These are phyloP conservation scores for Drosophila flavopinicola DNA, from an alignment of 2,888 invertebrate genomes.

Conservation along the genomic window DNA sequence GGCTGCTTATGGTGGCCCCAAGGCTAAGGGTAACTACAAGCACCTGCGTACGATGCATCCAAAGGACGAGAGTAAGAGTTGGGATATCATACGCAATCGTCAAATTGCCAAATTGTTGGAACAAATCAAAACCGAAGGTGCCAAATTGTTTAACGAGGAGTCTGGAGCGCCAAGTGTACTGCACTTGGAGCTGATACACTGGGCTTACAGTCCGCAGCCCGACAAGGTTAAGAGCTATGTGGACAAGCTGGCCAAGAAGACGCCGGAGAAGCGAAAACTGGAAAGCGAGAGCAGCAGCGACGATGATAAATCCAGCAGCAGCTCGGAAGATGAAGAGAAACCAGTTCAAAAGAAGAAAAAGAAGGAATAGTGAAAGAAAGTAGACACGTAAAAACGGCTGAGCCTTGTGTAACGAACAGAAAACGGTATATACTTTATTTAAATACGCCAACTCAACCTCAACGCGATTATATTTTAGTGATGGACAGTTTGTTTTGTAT, in stretches of 20 bases:
- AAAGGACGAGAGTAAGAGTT: conserved; percentile 86
- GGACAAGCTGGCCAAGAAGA: conserved; percentile 78
- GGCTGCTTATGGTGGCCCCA: conserved; percentile 88
- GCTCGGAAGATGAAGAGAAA: conserved; percentile 47
- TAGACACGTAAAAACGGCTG: neutral
- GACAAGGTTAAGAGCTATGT: conserved; percentile 88
- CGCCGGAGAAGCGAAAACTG: conserved; percentile 64
- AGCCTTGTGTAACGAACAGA: conserved; percentile 67
- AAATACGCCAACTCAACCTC: conserved; percentile 62
- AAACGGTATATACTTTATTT: conserved; percentile 73
- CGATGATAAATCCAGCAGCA: conserved; percentile 35
- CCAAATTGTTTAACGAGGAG: conserved; percentile 87
- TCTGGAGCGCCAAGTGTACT: conserved; percentile 89
- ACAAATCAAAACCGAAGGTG: conserved; percentile 86
- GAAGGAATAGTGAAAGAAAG: conserved; percentile 42
- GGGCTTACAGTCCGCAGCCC: conserved; percentile 91
- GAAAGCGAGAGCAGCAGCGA: conserved; percentile 51
- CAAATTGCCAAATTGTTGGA: conserved; percentile 87
- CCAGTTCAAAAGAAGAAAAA: conserved; percentile 66
- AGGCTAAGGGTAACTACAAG: conserved; percentile 87
- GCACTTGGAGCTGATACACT: conserved; percentile 89
- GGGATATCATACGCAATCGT: conserved; percentile 90
- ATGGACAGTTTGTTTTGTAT: conserved; percentile 47
- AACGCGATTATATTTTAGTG: conserved; percentile 64
- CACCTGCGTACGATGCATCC: conserved; percentile 88